Conservation (phyloP, 2,797 vertebrate genomes). For the Manis javanica region DNA sequence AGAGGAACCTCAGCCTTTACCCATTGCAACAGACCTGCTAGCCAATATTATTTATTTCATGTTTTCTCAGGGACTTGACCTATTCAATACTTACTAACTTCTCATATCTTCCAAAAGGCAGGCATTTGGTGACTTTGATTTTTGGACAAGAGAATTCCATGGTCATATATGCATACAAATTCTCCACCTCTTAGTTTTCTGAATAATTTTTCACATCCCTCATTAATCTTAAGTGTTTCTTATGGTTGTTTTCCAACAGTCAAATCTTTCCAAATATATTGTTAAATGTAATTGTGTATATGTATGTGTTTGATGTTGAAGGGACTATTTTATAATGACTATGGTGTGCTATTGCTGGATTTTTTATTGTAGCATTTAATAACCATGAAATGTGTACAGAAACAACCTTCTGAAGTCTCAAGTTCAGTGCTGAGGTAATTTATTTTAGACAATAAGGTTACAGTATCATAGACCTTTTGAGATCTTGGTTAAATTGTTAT, state of each 20-base stretch:
- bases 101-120: neutral
- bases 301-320: neutral
- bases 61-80: neutral
- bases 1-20: no score
- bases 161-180: neutral
- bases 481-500: conserved; percentile 39
- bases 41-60: neutral
- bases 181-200: neutral
- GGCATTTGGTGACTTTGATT: neutral
- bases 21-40: neutral
- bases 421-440: conserved; percentile 47
- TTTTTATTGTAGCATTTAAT: conserved; percentile 22
- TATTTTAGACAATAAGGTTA: conserved; percentile 27
- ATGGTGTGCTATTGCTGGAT: neutral
- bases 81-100: neutral
- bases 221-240: neutral
- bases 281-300: neutral
- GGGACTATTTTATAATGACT: neutral
- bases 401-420: conserved; percentile 4
- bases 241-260: neutral
- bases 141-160: neutral
- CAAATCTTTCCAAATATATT: neutral
- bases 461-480: conserved; percentile 15
- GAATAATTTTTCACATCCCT: neutral
- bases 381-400: conserved; percentile 3